Percentiles rank a stretch among this genome's conserved stretches.
Conservation (phyloP, 2,113 vertebrate genomes). For the Natator depressus region DNA sequence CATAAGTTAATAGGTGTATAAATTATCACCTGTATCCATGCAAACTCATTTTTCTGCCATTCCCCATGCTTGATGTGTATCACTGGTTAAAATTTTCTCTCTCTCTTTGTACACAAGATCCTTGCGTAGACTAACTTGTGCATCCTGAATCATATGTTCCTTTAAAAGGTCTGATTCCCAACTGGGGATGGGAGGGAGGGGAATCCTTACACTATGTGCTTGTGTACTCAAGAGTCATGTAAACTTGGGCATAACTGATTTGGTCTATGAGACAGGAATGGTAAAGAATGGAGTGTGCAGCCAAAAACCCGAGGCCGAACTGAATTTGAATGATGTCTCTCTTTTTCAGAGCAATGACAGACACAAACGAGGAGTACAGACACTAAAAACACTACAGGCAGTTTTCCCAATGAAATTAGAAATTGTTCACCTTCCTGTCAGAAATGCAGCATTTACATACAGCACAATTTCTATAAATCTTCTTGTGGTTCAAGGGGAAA, state of each 20-base stretch:
- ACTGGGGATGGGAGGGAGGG: background rate
- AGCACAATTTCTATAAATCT: background rate
- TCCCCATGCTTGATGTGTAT: background rate
- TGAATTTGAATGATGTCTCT: background rate
- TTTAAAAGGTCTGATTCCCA: background rate
- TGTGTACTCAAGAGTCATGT: background rate
- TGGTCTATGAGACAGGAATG: background rate
- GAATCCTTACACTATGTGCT: background rate
- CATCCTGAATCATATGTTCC: background rate
- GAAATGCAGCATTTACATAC: background rate
- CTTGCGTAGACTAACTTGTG: background rate
- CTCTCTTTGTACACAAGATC: background rate
- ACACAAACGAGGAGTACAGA: background rate
- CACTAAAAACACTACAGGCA: background rate
- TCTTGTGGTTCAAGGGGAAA: background rate
- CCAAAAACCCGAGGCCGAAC: background rate
- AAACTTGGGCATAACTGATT: background rate
- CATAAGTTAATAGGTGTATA: background rate
- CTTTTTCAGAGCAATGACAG: background rate
- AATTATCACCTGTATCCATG: background rate
- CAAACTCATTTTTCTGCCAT: background rate
- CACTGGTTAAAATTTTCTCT: background rate
- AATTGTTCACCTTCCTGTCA: background rate
- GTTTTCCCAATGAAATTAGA: background rate
- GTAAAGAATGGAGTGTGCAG: constrained; percentile 8